Evolutionary conservation across 64 coral and sea anemone species (phyloP).

Genomic region (Orbicella faveolata): DNA sequence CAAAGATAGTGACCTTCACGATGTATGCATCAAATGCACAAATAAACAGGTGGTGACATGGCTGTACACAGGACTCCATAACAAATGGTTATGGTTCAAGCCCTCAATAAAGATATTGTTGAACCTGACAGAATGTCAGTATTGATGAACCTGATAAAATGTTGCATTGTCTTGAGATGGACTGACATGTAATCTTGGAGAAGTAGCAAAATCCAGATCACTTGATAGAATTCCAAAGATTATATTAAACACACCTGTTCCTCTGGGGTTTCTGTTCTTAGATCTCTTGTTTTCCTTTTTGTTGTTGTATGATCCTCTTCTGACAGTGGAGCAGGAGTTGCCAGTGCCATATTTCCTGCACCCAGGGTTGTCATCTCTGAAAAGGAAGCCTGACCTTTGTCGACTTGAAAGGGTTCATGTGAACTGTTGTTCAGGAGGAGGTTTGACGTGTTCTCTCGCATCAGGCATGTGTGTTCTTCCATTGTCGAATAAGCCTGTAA

Average conservation of each 20-base stretch:
- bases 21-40: no score
- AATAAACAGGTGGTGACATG: no score
- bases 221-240: neutral
- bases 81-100: no score
- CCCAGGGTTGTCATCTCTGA: constrained; percentile 64
- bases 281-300: constrained; percentile 12
- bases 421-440: constrained; percentile 58
- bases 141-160: neutral
- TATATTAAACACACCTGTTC: constrained; percentile 12
- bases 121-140: neutral
- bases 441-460: constrained; percentile 62
- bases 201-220: neutral
- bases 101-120: no score
- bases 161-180: neutral
- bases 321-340: constrained; percentile 57
- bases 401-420: constrained; percentile 36
- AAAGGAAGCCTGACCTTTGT: constrained; percentile 44
- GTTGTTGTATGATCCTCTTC: constrained; percentile 17
- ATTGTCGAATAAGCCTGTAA: constrained; percentile 79
- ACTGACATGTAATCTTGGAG: neutral
- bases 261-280: constrained; percentile 8
- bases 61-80: no score
- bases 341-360: constrained; percentile 75
- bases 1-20: no score
- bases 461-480: constrained; percentile 68